phyloP scores from a whole-genome alignment of 2,797 vertebrate genomes.

The Fratercula arctica region DNA sequence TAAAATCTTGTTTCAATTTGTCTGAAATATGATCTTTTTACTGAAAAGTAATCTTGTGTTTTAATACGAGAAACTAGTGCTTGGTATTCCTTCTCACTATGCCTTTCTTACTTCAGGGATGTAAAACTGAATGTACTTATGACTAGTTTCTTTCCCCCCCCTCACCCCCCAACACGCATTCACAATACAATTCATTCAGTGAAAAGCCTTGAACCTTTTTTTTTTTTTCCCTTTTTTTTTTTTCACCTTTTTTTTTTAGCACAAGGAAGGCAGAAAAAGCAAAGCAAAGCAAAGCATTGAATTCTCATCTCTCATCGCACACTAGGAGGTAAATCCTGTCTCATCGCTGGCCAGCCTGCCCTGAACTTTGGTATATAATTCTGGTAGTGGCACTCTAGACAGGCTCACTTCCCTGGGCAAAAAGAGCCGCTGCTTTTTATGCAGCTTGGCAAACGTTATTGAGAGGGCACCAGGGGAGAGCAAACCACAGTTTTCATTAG shows the following conservation, averaged over 20 bases:
- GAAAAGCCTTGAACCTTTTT: conserved; percentile 13
- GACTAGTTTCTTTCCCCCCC: neutral
- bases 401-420: neutral
- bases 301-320: conserved; percentile 48
- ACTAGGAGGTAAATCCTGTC: conserved; percentile 53
- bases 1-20: neutral
- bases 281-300: conserved; percentile 23
- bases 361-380: conserved; percentile 14
- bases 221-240: neutral
- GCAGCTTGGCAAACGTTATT: conserved; percentile 13
- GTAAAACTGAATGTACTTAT: conserved; percentile 14
- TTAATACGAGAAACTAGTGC: neutral
- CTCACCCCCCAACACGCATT: neutral
- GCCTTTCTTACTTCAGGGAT: conserved; percentile 13
- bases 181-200: conserved; percentile 34
- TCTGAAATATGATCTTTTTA: neutral
- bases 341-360: neutral
- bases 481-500: conserved; percentile 12
- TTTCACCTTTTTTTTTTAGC: neutral
- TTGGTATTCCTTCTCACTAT: neutral
- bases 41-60: neutral
- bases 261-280: neutral
- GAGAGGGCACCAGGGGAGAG: neutral
- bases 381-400: neutral
- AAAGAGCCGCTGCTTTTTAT: neutral